Evolutionary conservation across 2,113 vertebrate genomes (phyloP).

Genomic region (Gallinago paraguaiae): DNA sequence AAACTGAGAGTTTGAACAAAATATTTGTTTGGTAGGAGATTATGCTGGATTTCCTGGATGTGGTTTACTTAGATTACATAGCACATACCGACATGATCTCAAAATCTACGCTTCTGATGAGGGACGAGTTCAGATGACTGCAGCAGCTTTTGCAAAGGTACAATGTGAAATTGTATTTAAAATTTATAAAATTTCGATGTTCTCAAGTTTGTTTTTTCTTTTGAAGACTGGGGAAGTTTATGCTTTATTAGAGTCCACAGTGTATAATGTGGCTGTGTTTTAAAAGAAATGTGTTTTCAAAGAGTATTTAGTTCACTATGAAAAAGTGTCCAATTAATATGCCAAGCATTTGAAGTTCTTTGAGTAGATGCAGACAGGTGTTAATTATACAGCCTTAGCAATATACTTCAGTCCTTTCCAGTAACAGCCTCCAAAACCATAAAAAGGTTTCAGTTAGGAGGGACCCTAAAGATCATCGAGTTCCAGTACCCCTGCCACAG

Average conservation of each 20-base stretch:
- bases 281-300: neutral
- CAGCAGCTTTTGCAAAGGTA: constrained; percentile 91
- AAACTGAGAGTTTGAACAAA: constrained; percentile 44
- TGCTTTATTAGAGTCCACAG: neutral
- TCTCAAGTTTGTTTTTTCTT: neutral
- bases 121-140: constrained; percentile 90
- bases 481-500: neutral
- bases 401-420: neutral
- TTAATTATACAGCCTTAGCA: neutral
- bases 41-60: constrained; percentile 91
- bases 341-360: neutral
- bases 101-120: constrained; percentile 93
- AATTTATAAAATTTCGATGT: neutral
- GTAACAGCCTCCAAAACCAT: neutral
- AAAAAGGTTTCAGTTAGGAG: neutral
- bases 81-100: constrained; percentile 89
- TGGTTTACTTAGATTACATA: constrained; percentile 87
- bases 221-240: neutral
- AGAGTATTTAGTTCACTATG: neutral
- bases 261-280: neutral
- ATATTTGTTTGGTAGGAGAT: constrained; percentile 81
- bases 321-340: neutral
- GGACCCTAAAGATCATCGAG: neutral
- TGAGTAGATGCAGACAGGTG: neutral
- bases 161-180: neutral